A percentile compares a stretch with the other conserved stretches of the same genome.
These are phyloP conservation scores for Tragulus kanchil DNA, from an alignment of 2,113 vertebrate genomes.

Conservation along the genomic window DNA sequence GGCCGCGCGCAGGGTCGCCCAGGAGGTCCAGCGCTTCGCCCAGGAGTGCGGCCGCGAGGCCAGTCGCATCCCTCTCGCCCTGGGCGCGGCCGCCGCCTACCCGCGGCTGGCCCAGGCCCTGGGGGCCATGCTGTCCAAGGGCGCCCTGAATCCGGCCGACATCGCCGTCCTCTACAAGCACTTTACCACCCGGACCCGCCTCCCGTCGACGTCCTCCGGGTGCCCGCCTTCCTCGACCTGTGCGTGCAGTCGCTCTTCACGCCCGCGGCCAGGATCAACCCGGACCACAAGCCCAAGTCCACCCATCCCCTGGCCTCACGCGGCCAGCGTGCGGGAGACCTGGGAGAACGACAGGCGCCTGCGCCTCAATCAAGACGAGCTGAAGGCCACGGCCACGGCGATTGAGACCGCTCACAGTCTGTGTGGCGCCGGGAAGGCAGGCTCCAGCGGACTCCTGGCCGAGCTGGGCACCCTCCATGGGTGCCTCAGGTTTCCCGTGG, in stretches of 20 bases:
- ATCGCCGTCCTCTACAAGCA: conserved; percentile 99
- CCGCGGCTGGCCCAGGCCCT: conserved; percentile 97
- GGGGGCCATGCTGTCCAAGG: conserved; percentile 98
- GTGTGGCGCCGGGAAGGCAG: conserved; percentile 99
- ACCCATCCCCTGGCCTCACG: conserved; percentile 98
- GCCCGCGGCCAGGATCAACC: conserved; percentile 98
- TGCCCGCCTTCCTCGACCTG: conserved; percentile 97
- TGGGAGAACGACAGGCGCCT: conserved; percentile 99
- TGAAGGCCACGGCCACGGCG: conserved; percentile 97
- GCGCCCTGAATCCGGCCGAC: conserved; percentile 97
- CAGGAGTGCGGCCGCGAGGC: conserved; percentile 97
- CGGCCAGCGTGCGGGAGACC: conserved; percentile 98
- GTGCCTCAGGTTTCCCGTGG: conserved; percentile 96
- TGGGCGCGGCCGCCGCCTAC: conserved; percentile 97
- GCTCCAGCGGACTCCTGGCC: conserved; percentile 96
- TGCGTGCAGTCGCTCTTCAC: conserved; percentile 99
- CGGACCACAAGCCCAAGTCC: conserved; percentile 99
- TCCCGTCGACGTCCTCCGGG: conserved; percentile 97
- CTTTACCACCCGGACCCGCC: conserved; percentile 99
- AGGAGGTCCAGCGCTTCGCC: conserved; percentile 98
- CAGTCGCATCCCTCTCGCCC: conserved; percentile 96
- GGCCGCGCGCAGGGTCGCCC: conserved; percentile 94
- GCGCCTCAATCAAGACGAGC: conserved; percentile 97
- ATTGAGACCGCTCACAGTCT: conserved; percentile 97
- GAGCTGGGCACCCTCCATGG: conserved; percentile 97